Base-by-base conservation (phyloP, 2,888 invertebrate genomes). In the Isotomurus palustris region DNA sequence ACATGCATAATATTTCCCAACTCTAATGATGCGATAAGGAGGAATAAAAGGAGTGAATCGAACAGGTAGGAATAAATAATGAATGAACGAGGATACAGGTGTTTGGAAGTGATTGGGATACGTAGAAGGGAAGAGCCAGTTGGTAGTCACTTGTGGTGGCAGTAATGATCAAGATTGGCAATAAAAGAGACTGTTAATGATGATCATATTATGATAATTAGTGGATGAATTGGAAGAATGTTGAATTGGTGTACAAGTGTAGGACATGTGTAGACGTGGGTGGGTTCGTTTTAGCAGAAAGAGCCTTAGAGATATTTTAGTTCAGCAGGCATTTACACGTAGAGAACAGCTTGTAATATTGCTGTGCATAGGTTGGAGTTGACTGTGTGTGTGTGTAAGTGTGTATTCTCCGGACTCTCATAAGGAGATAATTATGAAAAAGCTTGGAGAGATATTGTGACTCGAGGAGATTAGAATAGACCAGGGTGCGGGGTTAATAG, bases 401-500 rank as follows among this genome's bases (percentile, higher is more conserved):
- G n/a, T 50, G 50, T 50, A 50, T 50, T n/a, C n/a, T n/a, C n/a
- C n/a, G n/a, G n/a, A n/a, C n/a, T n/a, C n/a, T n/a, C n/a, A n/a
- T n/a, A n/a, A n/a, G n/a, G n/a, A n/a, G 50, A 50, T 50, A 50
- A 50, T 50, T 50, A 38, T 38, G 14, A 22, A 43, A 22, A 43
- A 24, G 43, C 3, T 22, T n/a, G n/a, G n/a, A n/a, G n/a, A n/a
- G n/a, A n/a, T n/a, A n/a, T n/a, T n/a, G n/a, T n/a, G n/a, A n/a
- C n/a, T 50, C 27, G 5, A n/a, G 6, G 40, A 50, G 50, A 50
- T 50, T 50, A 50, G 50, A 50, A 50, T 50, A 50, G 50, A 58
- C 53, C 59, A 62, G 61, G 65, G 68, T 60, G 63, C 63, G 62
- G 64, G 64, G 64, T 65, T 64, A 70, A 67, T 68, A 68, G 67